phyloP scores from a whole-genome alignment of 2,888 invertebrate species.

The Campoletis raptor region DNA sequence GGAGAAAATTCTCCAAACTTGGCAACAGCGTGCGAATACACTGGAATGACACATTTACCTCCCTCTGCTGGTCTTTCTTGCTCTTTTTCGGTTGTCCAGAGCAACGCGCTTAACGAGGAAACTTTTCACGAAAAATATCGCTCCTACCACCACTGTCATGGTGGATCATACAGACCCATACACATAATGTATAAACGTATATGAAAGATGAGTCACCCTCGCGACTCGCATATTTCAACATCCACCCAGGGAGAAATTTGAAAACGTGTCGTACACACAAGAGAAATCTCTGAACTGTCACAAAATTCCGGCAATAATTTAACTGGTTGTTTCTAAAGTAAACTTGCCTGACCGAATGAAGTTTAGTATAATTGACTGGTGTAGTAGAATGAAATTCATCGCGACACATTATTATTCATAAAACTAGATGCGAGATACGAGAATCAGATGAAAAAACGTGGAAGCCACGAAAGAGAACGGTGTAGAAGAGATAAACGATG shows the following conservation, averaged over 20 bases:
- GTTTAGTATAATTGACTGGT: neutral
- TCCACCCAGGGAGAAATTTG: conserved; percentile 8
- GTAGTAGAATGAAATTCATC: neutral
- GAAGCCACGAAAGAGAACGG: neutral
- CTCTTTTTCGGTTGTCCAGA: conserved; percentile 37
- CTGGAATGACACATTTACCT: conserved; percentile 24
- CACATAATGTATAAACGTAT: conserved; percentile 2
- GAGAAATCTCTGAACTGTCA: conserved; percentile 9
- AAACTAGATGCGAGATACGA: neutral
- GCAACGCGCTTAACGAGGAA: conserved; percentile 63
- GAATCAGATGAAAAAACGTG: neutral
- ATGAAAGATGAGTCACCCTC: conserved; percentile 28
- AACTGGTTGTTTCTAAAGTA: neutral
- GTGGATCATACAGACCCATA: conserved; percentile 28
- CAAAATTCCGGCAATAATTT: neutral
- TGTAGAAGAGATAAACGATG: neutral
- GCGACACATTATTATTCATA: neutral
- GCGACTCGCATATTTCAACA: conserved; percentile 23
- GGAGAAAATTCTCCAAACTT: conserved; percentile 57
- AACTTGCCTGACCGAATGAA: conserved; percentile 7
- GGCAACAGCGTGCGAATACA: conserved; percentile 36
- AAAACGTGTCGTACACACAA: conserved; percentile 5
- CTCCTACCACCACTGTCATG: conserved; percentile 34
- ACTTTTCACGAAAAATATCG: conserved; percentile 52
- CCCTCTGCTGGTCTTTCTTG: conserved; percentile 10